Evolutionary conservation across 2,113 vertebrate species (phyloP), one percentile per base, ranked within the genome.

Genomic region (Oryzias celebensis): DNA sequence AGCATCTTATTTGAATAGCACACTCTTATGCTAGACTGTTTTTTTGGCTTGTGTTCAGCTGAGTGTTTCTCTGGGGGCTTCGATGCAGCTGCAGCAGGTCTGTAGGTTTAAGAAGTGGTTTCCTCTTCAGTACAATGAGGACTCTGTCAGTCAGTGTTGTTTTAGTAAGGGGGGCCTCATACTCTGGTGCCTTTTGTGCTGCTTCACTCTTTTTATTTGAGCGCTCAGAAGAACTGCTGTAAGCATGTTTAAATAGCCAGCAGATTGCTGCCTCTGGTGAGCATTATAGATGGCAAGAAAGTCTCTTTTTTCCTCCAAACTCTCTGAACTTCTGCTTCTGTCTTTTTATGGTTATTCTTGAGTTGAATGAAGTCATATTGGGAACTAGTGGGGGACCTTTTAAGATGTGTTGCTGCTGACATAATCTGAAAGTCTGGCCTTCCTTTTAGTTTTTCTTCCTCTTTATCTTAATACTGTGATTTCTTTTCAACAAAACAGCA

Each of bases 101-200:
- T 82, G 75, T 64, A 73, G 62, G 64, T 66, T 80, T 2, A 58
- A 81, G 81, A 76, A 64, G 72, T 78, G 71, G 75, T 89, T 90
- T 92, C 86, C 90, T 89, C 76, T 62, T 61, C 71, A 63, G 65
- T 74, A 90, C 89, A 91, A 90, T 90, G 74, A 80, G 68, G 73
- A 78, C 82, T 68, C 82, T 89, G 85, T 90, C 80, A 73, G 85
- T 80, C 73, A 44, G 66, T 88, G 89, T 90, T 91, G 90, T 91
- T 90, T 90, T 83, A 89, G 83, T 87, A 75, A 73, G 71, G 73
- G 83, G 82, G 86, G 75, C 86, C 85, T 88, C 76, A 77, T 84
- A 79, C 87, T 84, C 82, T 76, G 65, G 64, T 81, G 75, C 79
- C 77, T 72, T 89, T 89, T 90, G 85, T 91, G 82, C 75, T 17